Evolutionary conservation across 1,140 invertebrate species (phyloP), one percentile per base, ranked within the genome.

Genomic region (Scylla paramamosain): DNA sequence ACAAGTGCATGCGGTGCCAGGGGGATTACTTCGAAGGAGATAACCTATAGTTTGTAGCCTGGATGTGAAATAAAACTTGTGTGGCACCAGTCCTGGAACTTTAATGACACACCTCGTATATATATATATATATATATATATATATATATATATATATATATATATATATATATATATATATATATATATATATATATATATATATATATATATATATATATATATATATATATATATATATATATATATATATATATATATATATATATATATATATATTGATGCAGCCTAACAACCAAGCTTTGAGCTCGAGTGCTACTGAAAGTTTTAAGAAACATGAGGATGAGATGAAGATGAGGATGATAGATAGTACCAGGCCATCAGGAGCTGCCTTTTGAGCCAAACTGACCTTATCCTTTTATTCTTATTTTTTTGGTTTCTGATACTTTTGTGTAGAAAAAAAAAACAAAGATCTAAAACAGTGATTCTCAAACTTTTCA

Each of bases 201-300:
- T 88, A 88, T 88, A 39, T 88, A 88, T 88, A 88, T 88, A 39
- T 88, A 88, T 88, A 88, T 88, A 88, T 88, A 88, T 88, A 39
- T 88, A 88, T 88, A 31, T 88, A 31, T 88, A 31, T 88, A 1
- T 88, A 31, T 88, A 31, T 88, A 31, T 88, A 31, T 88, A 31
- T 88, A 20, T 88, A 31, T 88, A 31, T 88, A 31, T 88, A 3
- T 88, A 3, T 88, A 3, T 88, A 3, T 88, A 20, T 88, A 3
- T 88, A 31, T 88, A 31, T 88, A 31, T 88, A 31, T 88, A 31
- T 88, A 31, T 88, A 31, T 88, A 31, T n/a, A n/a, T n/a, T n/a
- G n/a, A n/a, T 6, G 39, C 39, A 39, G 39, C 39, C 39, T 39
- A 39, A 39, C 39, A 39, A 20, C 77, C 20, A 82, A 82, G 28